A percentile compares a stretch with the other conserved stretches of the same genome.
These are phyloP conservation scores for Taurulus bubalis DNA, from an alignment of 2,113 vertebrate species.

Conservation along the genomic window DNA sequence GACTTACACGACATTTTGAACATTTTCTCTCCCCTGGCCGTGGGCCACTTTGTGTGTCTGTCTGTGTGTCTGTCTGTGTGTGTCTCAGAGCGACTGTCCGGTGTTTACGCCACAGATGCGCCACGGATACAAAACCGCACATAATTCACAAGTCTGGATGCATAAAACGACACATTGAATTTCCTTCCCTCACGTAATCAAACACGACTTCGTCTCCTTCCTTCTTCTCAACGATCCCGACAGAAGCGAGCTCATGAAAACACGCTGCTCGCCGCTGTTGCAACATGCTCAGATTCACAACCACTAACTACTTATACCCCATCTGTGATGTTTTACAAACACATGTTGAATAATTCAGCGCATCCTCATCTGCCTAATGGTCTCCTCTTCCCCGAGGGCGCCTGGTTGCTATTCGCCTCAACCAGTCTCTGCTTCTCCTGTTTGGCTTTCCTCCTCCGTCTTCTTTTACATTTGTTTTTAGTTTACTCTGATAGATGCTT, in stretches of 20 bases:
- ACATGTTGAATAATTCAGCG: slow-evolving; percentile 73
- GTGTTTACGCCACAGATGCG: slow-evolving; percentile 29
- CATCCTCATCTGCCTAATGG: slow-evolving; percentile 69
- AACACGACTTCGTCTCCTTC: background rate
- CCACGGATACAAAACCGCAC: background rate
- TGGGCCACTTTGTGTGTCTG: background rate
- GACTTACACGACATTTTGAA: slow-evolving; percentile 13
- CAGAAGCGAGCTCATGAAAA: slow-evolving; percentile 22
- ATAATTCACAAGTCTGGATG: background rate
- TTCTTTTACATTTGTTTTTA: slow-evolving; percentile 15
- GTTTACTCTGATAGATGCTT: slow-evolving; percentile 10
- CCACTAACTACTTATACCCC: slow-evolving; percentile 56
- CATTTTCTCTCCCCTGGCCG: background rate
- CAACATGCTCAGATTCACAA: slow-evolving; percentile 40
- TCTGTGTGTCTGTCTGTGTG: background rate
- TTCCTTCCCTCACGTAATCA: slow-evolving; percentile 10
- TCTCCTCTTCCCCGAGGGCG: slow-evolving; percentile 47
- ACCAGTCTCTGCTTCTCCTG: slow-evolving; percentile 29
- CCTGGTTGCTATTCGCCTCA: slow-evolving; percentile 49
- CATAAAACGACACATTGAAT: background rate
- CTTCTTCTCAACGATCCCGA: slow-evolving; percentile 16
- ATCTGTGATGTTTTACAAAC: slow-evolving; percentile 77
- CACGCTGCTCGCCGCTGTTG: slow-evolving; percentile 26
- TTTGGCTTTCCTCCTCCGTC: slow-evolving; percentile 18
- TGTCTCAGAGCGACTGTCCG: background rate